Base-by-base conservation (phyloP, 2,888 invertebrate species). In the Zele albiditarsus region DNA sequence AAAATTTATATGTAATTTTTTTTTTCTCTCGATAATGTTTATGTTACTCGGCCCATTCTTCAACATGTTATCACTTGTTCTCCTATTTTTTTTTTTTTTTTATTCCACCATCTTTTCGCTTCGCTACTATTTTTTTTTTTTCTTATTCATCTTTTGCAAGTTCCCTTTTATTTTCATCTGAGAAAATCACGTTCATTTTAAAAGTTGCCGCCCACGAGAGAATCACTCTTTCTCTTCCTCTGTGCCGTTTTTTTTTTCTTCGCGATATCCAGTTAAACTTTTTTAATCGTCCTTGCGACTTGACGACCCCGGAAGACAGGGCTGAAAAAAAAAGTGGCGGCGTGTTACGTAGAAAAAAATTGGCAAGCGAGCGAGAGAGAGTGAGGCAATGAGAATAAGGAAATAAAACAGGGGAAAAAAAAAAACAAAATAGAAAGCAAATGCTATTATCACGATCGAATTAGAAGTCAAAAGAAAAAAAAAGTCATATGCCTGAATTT, bases 201-300 rank as follows among this genome's bases (percentile, higher is more conserved):
- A 63, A 63, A 63, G 33, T 63, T 31, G 28, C 28, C 42, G 16
- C 46, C 6, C 63, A 53, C 53, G 20, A 53, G 20, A 53, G n/a
- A n/a, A 14, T 63, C 8, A 46, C 65, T 46, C 16, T 46, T 31
- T n/a, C 28, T 31, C 33, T 31, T 70, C 74, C 60, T 63, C 33
- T 25, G 46, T 63, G 33, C 33, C 73, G 38, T 73, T 70, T 33
- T 67, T 20, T 28, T 69, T 57, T 23, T 58, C 73, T 49, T 31
- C 46, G 53, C 46, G 68, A 73, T 73, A 73, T 62, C 73, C 68
- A 68, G 63, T 73, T 68, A 68, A 73, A 73, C 73, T 73, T 73
- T 73, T 73, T 68, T 68, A 73, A 73, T 73, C 73, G 73, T 49
- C 66, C 68, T 42, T 23, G 57, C 38, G 49, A 49, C 68, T 73